Evolutionary conservation across 1,140 invertebrate genomes (phyloP).

Genomic region (Drosophila serrata): DNA sequence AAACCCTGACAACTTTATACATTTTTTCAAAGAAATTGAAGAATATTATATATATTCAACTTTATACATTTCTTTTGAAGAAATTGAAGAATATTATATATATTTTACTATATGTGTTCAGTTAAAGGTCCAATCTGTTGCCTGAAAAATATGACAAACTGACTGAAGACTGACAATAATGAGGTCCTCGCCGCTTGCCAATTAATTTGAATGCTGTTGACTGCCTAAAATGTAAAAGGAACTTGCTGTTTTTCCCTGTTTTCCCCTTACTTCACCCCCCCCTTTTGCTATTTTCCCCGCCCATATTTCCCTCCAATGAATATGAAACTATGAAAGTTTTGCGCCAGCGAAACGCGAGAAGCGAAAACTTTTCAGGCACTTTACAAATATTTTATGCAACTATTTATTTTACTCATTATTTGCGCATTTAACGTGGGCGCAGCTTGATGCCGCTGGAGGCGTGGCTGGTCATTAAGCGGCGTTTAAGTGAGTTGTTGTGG

Average conservation of each 20-base stretch:
- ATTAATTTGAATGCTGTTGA: constrained; percentile 60
- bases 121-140: too few relatives aligned
- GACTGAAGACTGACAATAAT: constrained; percentile 4
- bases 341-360: constrained; percentile 35
- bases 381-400: constrained; percentile 70
- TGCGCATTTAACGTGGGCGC: constrained; percentile 58
- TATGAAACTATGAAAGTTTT: constrained; percentile 68
- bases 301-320: constrained; percentile 48
- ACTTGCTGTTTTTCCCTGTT: constrained; percentile 4
- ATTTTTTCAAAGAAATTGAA: not conserved
- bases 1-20: not conserved
- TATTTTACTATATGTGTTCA: not conserved
- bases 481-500: constrained; percentile 44
- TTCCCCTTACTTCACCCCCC: too few relatives aligned
- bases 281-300: not conserved
- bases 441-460: not conserved
- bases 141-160: not conserved
- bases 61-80: not conserved
- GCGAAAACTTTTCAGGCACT: constrained; percentile 62
- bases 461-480: constrained; percentile 45
- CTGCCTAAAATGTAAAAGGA: constrained; percentile 20
- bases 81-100: not conserved
- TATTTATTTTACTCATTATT: constrained; percentile 70
- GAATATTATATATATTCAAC: not conserved
- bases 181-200: constrained; percentile 29